A percentile compares a stretch with the other conserved stretches of the same genome.
Conservation (phyloP, 2,797 vertebrate genomes). For the Microctenopoma steveboyesi region DNA sequence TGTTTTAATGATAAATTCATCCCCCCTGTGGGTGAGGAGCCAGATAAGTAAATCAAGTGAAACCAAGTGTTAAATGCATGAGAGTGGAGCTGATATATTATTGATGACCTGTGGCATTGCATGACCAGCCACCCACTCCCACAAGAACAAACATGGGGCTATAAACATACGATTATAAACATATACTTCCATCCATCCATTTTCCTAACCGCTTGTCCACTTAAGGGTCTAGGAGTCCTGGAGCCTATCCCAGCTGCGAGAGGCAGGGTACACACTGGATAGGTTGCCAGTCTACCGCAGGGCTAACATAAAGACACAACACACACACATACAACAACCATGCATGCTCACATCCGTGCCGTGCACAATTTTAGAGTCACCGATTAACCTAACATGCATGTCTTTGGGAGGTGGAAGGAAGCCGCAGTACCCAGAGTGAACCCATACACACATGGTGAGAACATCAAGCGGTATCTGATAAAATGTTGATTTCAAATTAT, state of each 20-base stretch:
- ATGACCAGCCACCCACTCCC: slow-evolving; percentile 49
- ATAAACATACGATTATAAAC: slow-evolving; percentile 15
- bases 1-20: slow-evolving; percentile 70
- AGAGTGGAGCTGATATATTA: slow-evolving; percentile 75
- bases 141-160: slow-evolving; percentile 19
- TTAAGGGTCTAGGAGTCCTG: too few species aligned
- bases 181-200: neutral
- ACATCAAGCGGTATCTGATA: slow-evolving; percentile 6
- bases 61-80: slow-evolving; percentile 76
- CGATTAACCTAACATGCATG: too few species aligned
- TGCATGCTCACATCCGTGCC: neutral
- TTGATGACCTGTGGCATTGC: slow-evolving; percentile 68
- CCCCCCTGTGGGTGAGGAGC: slow-evolving; percentile 47
- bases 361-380: neutral
- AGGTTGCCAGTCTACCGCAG: too few species aligned
- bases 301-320: too few species aligned
- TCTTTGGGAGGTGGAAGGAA: too few species aligned
- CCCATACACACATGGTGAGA: slow-evolving; percentile 4
- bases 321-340: too few species aligned
- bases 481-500: slow-evolving; percentile 15
- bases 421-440: too few species aligned
- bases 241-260: too few species aligned
- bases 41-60: slow-evolving; percentile 75
- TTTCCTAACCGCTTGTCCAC: too few species aligned
- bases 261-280: too few species aligned